Conservation (phyloP, 2,797 vertebrate species). For the Carcharodon carcharias region DNA sequence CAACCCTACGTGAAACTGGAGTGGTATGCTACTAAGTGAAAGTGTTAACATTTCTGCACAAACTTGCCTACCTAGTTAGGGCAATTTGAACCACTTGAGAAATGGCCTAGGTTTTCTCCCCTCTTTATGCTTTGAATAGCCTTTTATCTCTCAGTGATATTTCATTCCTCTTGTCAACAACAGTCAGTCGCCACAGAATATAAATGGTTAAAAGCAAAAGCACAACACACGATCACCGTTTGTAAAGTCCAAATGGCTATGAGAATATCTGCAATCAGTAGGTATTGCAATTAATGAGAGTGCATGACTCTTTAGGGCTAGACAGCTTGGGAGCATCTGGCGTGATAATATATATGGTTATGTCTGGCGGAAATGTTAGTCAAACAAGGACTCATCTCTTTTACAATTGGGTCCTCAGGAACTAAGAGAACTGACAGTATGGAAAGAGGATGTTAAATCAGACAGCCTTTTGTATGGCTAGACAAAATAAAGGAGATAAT, state of each 20-base stretch:
- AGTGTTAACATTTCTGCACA: neutral
- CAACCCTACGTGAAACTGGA: neutral
- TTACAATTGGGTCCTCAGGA: neutral
- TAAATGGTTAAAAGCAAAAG: neutral
- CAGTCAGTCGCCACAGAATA: neutral
- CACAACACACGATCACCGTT: no score
- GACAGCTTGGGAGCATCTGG: neutral
- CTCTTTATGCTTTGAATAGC: neutral
- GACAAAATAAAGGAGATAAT: neutral
- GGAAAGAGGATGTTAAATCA: neutral
- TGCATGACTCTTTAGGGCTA: neutral
- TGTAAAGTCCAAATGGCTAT: neutral
- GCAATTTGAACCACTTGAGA: neutral
- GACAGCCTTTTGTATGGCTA: no score
- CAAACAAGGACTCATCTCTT: neutral
- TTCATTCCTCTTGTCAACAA: neutral
- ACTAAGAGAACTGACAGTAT: neutral
- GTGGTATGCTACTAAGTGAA: neutral
- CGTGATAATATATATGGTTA: neutral
- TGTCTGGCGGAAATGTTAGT: neutral
- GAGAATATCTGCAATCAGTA: neutral
- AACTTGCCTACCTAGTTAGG: neutral
- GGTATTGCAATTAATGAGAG: neutral
- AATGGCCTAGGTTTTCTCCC: neutral
- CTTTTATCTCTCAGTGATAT: neutral